Evolutionary conservation across 2,113 vertebrate genomes (phyloP), one percentile per base, ranked within the genome.

Genomic region (Butorides virescens): DNA sequence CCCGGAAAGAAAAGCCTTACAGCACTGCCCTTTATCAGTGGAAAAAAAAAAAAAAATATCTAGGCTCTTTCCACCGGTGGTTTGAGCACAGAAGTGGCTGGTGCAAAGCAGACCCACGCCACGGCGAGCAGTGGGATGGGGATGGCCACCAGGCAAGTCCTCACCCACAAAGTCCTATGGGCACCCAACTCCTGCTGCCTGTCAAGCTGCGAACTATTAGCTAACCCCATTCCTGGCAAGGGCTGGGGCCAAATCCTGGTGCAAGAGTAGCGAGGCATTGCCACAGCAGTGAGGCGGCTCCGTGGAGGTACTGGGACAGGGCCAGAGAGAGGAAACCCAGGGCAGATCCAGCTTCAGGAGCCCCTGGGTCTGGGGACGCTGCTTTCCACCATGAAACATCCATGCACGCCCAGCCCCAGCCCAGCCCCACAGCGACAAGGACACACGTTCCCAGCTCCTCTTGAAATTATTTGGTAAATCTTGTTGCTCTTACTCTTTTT

Each of bases 1-100:
- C 86, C 75, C 56, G 65, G 96, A 96, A 96, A 96, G 83, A 91
- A 94, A 94, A 42, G 75, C 53, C 88, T 91, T 50, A 30, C 74
- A 86, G 71, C 75, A 47, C 53, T 76, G 86, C 88, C 1, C 0
- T 25, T 61, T 88, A 86, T 50, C 94, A 90, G 58, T 27, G 34
- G 44, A 53, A 56, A 81, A 81, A 39, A 56, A 53, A 53, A 56
- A 81, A 81, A 39, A 56, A 53, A 20, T 2, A 82, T 5, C 78
- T 90, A 79, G 46, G 91, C 36, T 80, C 86, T 88, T 85, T 73
- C 27, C 88, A 79, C 3, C 0, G 0, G 7, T 4, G 52, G 34
- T 27, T 61, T 34, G 62, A 66, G 74, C 0, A 3, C 49, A 82
- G 49, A 72, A 93, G n/a, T 0, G 11, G 49, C 16, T 3, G 9